phyloP scores from a whole-genome alignment of 2,888 invertebrate genomes.

The Phragmatobia fuliginosa region DNA sequence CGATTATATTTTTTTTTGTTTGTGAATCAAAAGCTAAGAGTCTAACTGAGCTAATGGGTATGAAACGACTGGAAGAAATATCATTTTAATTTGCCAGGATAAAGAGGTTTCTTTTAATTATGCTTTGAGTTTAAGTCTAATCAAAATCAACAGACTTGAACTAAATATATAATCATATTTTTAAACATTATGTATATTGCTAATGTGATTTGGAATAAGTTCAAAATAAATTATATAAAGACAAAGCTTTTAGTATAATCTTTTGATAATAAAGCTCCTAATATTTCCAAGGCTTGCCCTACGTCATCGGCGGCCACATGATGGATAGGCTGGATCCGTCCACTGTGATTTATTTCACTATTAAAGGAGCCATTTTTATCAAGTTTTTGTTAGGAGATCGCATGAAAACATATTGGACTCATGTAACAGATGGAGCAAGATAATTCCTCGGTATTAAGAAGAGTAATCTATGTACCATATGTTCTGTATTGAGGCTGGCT shows the following conservation, averaged over 20 bases:
- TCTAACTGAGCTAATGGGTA: too few relatives aligned
- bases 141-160: background rate
- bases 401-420: conserved; percentile 1
- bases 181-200: background rate
- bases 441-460: background rate
- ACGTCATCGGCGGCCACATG: conserved; percentile 52
- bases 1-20: too few relatives aligned
- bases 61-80: too few relatives aligned
- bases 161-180: background rate
- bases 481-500: background rate
- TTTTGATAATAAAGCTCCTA: conserved; percentile 38
- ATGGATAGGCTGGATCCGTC: conserved; percentile 62
- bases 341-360: conserved; percentile 67
- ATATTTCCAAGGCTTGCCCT: conserved; percentile 55
- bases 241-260: background rate
- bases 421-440: conserved; percentile 10
- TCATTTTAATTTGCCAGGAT: too few relatives aligned
- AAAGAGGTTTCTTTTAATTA: too few relatives aligned
- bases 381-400: conserved; percentile 6
- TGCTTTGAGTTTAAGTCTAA: background rate
- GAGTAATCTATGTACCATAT: conserved; percentile 2
- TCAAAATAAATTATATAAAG: background rate
- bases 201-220: background rate
- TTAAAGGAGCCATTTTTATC: conserved; percentile 37
- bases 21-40: too few relatives aligned